Evolutionary conservation across 2,888 invertebrate genomes (phyloP).

Genomic region (Agonum fuliginosum): DNA sequence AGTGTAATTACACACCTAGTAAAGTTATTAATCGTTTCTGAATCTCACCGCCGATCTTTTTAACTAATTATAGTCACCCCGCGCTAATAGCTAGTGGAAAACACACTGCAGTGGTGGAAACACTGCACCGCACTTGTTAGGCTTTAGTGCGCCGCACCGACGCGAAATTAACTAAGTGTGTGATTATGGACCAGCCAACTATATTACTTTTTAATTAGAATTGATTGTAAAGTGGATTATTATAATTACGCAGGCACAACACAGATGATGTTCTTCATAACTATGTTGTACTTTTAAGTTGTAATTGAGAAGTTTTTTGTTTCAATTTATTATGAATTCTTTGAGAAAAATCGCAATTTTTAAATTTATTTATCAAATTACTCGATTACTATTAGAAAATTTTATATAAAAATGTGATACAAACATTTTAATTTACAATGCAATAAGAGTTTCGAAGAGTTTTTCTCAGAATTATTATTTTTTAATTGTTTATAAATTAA

Average conservation of each 20-base stretch:
- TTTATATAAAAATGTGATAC: too few relatives aligned
- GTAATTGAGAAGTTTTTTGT: too few relatives aligned
- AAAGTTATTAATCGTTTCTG: slow-evolving; percentile 34
- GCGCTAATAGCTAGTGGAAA: slow-evolving; percentile 1
- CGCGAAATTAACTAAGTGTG: neutral
- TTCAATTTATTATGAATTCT: too few relatives aligned
- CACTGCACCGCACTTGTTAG: neutral
- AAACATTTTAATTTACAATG: too few relatives aligned
- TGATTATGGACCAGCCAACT: neutral
- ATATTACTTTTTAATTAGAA: neutral
- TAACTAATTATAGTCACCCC: slow-evolving; percentile 23
- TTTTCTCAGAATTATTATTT: too few relatives aligned
- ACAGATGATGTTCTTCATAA: too few relatives aligned
- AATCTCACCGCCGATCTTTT: slow-evolving; percentile 29
- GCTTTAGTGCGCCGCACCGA: neutral
- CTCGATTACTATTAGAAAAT: too few relatives aligned
- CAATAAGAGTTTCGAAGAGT: too few relatives aligned
- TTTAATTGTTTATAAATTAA: too few relatives aligned
- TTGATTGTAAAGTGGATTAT: neutral
- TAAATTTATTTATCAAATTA: too few relatives aligned
- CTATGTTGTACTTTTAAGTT: too few relatives aligned
- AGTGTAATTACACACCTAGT: slow-evolving; percentile 36
- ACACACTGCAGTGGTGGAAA: neutral
- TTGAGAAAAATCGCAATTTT: too few relatives aligned
- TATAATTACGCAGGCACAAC: neutral